Percentiles rank a stretch among this genome's conserved stretches.
Evolutionary conservation across 2,888 invertebrate genomes (phyloP).

Genomic region (Melipona beecheii): DNA sequence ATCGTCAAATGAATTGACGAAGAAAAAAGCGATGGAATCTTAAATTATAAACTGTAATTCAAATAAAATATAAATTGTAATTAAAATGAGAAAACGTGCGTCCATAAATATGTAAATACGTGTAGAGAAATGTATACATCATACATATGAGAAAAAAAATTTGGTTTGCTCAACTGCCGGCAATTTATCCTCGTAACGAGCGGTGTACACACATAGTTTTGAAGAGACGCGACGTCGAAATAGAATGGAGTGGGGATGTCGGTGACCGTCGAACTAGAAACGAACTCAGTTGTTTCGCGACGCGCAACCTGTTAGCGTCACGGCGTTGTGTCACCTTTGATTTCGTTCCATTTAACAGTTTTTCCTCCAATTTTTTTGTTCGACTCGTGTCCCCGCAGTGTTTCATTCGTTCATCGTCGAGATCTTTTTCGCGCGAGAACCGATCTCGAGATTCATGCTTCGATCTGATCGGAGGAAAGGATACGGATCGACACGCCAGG

Average conservation of each 20-base stretch:
- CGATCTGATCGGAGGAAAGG: slow-evolving; percentile 8
- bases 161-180: slow-evolving; percentile 9
- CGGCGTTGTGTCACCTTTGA: not conserved
- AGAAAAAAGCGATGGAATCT: not conserved
- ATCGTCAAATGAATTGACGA: not conserved
- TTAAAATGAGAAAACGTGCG: not conserved
- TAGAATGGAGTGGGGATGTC: slow-evolving; percentile 35
- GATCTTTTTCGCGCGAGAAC: not conserved
- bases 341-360: not conserved
- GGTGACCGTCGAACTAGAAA: slow-evolving; percentile 53
- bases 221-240: slow-evolving; percentile 17
- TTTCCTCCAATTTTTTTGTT: slow-evolving; percentile 9
- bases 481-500: slow-evolving; percentile 25
- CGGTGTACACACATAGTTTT: not conserved
- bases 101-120: not conserved
- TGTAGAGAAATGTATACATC: not conserved
- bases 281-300: slow-evolving; percentile 77
- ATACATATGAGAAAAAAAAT: not conserved
- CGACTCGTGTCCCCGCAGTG: not conserved
- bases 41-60: no score
- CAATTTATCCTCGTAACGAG: slow-evolving; percentile 13
- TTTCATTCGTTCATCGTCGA: no score
- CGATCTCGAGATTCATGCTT: not conserved
- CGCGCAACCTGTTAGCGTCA: slow-evolving; percentile 76
- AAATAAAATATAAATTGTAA: not conserved